Evolutionary conservation across 2,797 vertebrate species (phyloP), one percentile per base, ranked within the genome.

Genomic region (Tiaroga cobitis): DNA sequence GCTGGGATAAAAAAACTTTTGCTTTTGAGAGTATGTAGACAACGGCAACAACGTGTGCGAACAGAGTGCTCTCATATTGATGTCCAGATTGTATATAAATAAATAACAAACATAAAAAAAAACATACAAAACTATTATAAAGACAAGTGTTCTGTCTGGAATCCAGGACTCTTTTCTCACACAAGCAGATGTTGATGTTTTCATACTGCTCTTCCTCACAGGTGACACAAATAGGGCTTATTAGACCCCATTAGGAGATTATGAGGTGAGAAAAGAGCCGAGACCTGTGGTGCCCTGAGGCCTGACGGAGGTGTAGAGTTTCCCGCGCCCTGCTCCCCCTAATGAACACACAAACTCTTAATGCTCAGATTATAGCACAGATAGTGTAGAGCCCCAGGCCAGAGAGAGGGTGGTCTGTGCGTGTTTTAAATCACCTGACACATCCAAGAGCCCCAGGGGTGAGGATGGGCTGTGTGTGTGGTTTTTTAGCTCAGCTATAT

Each of bases 361-460:
- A 87, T 37, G 41, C 69, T 74, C 72, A 85, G 83, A 86, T 90
- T 86, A 88, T 85, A 63, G 46, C 34, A 76, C 46, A 84, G 85
- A 89, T 88, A 86, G 59, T 78, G 59, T 76, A 18, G 65, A 69
- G 78, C 79, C 83, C 65, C 37, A 69, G 56, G 83, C 49, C 37
- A 78, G 32, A 81, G 65, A 85, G 65, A 84, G 76, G 89, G 81
- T 81, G 80, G 83, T 77, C 76, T 81, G 49, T 81, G 46, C 3
- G 46, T 86, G 65, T 67, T 19, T 79, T 72, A n/a, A 37, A 86
- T 95, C 97, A 99, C 97, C 97, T 98, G 96, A 95, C 97, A 99
- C 98, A 92, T 99, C 97, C 4, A 97, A 65, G 97, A 90, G 97
- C 97, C 94, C 97, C 94, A 3, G 97, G 95, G 91, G 98, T 92